Evolutionary conservation across 2,113 vertebrate species (phyloP), one percentile per base, ranked within the genome.

Genomic region (Propithecus coquereli): DNA sequence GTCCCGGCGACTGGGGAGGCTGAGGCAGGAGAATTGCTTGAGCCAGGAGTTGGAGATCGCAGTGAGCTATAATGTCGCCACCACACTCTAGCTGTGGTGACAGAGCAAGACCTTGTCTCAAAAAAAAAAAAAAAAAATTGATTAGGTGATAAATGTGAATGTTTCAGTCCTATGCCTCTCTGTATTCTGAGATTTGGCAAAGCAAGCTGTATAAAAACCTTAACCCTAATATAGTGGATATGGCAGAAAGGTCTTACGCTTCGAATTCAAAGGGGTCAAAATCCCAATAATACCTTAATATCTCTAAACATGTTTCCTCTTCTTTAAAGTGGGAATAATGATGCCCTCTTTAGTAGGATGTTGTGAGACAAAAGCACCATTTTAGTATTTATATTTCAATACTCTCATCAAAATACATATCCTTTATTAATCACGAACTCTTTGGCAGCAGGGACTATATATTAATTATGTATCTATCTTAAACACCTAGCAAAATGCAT

Each of bases 121-220:
- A 57, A 57, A 57, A 57, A 57, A n/a, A n/a, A 57, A 20, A 77
- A 57, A 57, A 57, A 22, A 77, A 43, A 43, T 80, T 84, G 77
- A 77, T 70, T 77, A 66, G 10, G 37, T 94, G 52, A 76, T 52
- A 91, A 91, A 82, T 83, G 34, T 87, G n/a, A 96, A 61, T 87
- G n/a, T 88, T 81, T 43, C 27, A 54, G 9, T 94, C 13, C 30
- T 59, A 16, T n/a, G 16, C 22, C 27, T 83, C 30, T 83, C 37
- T 50, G 37, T 50, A 54, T 27, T 90, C 65, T 91, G 59, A 25
- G 17, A 76, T 83, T 70, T 77, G 52, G 18, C 13, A 77, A 77
- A 94, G 30, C 45, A 52, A 83, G 5, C n/a, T 50, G 88, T 9
- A 52, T 52, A 47, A 50, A 94, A 96, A 91, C 37, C 9, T 80